Base-by-base conservation (phyloP, 1,140 invertebrate genomes). In the Anadara kagoshimensis region DNA sequence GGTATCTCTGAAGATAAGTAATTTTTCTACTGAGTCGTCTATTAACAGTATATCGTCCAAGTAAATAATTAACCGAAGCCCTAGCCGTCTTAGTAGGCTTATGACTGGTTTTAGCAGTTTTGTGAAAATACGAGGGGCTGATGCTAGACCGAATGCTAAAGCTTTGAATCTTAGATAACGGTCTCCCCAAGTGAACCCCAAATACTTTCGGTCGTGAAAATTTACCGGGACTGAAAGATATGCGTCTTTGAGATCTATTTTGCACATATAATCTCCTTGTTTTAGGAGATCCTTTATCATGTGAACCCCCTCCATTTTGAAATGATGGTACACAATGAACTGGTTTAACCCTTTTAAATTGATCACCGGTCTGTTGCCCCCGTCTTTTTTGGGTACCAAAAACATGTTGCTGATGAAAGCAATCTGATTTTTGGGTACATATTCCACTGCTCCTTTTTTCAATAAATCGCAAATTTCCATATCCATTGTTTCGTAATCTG, bases 201-300 rank as follows among this genome's bases (percentile, higher is more conserved):
- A 22, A 57, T 56, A 77, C n/a, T 77, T 77, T 44, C 56, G 16
- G 44, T 51, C 24, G 2, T 68, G 29, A 44, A 26, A 20, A 29
- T 72, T 8, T 24, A 77, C 65, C n/a, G 47, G 29, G 14, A 77
- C 59, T 44, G 20, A 45, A 24, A 73, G 61, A 65, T 73, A 77
- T 36, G 57, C 57, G 43, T 59, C 57, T n/a, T 41, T 59, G 26
- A 59, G 18, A 59, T 59, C 57, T 26, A 59, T 36, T 4, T 11
- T 41, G 26, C 57, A 59, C 22, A 20, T 26, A 20, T 41, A 41
- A 59, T 59, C 57, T n/a, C 43, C 43, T 59, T 59, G 36, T 36
- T 59, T 26, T 36, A 59, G 8, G 14, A 59, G 43, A 59, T 58
- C 56, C 41, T 58, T 58, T 1, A 58, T 36, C 29, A 58, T 58